A percentile compares a stretch with the other conserved stretches of the same genome.
Conservation (phyloP, 2,113 vertebrate genomes). For the Cranoglanis bouderius region DNA sequence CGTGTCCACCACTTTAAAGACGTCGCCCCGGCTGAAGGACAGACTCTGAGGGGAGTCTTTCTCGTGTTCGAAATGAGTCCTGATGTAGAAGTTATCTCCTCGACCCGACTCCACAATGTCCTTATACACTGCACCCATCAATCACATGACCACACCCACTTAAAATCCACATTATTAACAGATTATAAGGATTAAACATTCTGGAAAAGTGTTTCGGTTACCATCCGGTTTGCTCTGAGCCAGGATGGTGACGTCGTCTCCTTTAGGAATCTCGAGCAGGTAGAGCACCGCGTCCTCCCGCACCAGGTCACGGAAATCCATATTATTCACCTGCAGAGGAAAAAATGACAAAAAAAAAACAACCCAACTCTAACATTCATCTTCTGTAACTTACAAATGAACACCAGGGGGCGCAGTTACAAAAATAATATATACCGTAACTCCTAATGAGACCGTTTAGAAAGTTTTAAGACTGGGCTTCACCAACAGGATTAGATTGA, state of each 20-base stretch:
- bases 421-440: neutral
- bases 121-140: constrained; percentile 82
- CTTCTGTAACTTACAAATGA: too few relatives aligned
- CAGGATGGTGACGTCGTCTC: constrained; percentile 90
- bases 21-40: constrained; percentile 85
- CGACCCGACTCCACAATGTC: constrained; percentile 91
- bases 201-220: constrained; percentile 54
- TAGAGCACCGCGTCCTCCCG: constrained; percentile 94
- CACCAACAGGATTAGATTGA: neutral
- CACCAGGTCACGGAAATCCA: constrained; percentile 93
- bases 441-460: neutral
- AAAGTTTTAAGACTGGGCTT: neutral
- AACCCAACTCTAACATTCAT: neutral
- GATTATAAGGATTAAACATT: neutral
- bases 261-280: constrained; percentile 93
- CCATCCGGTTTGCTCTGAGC: constrained; percentile 95
- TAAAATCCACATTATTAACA: neutral
- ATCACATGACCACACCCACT: neutral
- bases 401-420: neutral
- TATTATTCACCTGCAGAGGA: constrained; percentile 82
- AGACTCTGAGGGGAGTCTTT: constrained; percentile 90
- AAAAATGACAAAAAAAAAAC: neutral
- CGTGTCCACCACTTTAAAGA: constrained; percentile 95
- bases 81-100: constrained; percentile 96
- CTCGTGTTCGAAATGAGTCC: constrained; percentile 96